Evolutionary conservation across 2,888 invertebrate genomes (phyloP).

Genomic region (Dynastes maya): DNA sequence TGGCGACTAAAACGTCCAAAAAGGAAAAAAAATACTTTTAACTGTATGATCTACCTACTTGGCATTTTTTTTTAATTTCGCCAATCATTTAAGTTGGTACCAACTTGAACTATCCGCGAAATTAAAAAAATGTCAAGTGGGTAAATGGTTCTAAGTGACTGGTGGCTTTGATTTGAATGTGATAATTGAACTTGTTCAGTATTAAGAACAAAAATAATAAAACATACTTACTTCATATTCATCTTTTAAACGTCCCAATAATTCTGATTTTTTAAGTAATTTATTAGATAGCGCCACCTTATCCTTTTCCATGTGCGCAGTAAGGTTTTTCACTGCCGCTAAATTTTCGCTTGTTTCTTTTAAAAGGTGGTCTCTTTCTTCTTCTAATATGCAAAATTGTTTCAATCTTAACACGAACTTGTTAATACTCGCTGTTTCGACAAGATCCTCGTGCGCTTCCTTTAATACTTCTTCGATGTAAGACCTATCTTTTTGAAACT

Average conservation of each 20-base stretch:
- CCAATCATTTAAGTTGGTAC: no score
- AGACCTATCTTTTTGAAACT: constrained; percentile 57
- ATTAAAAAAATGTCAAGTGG: no score
- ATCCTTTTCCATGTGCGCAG: constrained; percentile 39
- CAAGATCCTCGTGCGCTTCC: constrained; percentile 46
- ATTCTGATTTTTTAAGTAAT: constrained; percentile 51
- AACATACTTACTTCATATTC: constrained; percentile 59
- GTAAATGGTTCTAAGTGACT: no score
- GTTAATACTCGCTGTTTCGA: constrained; percentile 23
- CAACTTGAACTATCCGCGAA: no score
- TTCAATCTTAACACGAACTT: constrained; percentile 54
- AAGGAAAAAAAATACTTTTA: no score
- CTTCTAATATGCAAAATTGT: constrained; percentile 54
- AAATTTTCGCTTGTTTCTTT: constrained; percentile 34
- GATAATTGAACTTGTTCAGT: no score
- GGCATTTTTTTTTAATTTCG: no score
- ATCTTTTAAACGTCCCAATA: constrained; percentile 63
- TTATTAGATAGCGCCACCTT: constrained; percentile 26
- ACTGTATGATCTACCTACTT: no score
- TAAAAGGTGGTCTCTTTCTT: constrained; percentile 28
- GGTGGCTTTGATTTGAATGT: no score
- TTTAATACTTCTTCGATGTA: constrained; percentile 55
- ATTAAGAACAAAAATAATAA: no score
- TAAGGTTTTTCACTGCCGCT: constrained; percentile 33
- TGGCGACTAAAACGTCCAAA: no score